Evolutionary conservation across 2,888 invertebrate species (phyloP).

Genomic region (Andrena hattorfiana): DNA sequence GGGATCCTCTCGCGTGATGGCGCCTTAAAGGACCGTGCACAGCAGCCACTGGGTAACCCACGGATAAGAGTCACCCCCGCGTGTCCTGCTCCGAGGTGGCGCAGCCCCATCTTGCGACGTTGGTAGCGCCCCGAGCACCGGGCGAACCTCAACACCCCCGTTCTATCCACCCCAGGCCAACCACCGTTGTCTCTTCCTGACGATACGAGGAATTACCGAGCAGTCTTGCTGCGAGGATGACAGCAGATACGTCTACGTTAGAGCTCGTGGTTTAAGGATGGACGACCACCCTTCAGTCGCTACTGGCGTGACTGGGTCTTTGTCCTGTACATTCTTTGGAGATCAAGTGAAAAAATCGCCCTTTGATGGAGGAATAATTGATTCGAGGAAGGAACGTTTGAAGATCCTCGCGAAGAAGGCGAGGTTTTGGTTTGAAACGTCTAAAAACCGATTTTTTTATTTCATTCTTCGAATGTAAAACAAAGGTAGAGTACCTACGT

Average conservation of each 20-base stretch:
- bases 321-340: conserved; percentile 12
- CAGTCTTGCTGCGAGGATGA: conserved; percentile 31
- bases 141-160: conserved; percentile 4
- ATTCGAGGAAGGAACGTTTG: not conserved
- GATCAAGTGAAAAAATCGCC: not conserved
- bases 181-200: conserved; percentile 11
- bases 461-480: too few relatives aligned
- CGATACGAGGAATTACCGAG: conserved; percentile 39
- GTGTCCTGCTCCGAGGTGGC: conserved; percentile 29
- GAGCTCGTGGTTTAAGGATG: not conserved
- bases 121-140: not conserved
- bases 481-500: too few relatives aligned
- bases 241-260: conserved; percentile 39
- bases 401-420: not conserved
- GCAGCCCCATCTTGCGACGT: conserved; percentile 21
- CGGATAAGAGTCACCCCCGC: conserved; percentile 43
- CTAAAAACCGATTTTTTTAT: too few relatives aligned
- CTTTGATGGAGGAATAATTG: not conserved
- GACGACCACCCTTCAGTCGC: conserved; percentile 18
- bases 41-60: conserved; percentile 49
- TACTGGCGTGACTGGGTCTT: conserved; percentile 9
- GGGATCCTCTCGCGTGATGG: conserved; percentile 69
- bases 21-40: conserved; percentile 70
- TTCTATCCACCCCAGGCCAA: conserved; percentile 4
- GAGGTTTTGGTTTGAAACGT: too few relatives aligned